These are phyloP conservation scores for Helicoverpa armigera DNA, from an alignment of 1,140 invertebrate species.

Conservation along the genomic window DNA sequence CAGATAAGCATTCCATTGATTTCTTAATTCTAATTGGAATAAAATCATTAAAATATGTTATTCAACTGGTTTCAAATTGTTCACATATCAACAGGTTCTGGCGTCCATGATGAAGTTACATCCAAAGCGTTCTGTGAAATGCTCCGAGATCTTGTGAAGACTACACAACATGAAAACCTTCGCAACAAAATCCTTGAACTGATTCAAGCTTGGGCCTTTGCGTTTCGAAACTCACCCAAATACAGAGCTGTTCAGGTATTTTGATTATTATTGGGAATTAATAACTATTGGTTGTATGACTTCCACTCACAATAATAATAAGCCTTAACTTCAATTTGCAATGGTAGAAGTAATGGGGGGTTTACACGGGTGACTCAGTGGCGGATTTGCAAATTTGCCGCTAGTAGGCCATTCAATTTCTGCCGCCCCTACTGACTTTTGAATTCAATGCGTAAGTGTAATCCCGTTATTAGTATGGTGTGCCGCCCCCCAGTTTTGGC, in stretches of 20 bases:
- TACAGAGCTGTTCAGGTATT: constrained; percentile 94
- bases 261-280: constrained; percentile 24
- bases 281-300: neutral
- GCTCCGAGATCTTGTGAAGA: constrained; percentile 94
- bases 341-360: too few relatives aligned
- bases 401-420: too few relatives aligned
- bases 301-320: neutral
- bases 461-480: too few relatives aligned
- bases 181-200: constrained; percentile 96
- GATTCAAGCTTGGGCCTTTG: constrained; percentile 98
- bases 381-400: too few relatives aligned
- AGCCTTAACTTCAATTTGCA: too few relatives aligned
- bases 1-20: too few relatives aligned
- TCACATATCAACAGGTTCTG: constrained; percentile 76
- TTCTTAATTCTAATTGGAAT: too few relatives aligned
- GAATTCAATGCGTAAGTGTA: too few relatives aligned
- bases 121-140: constrained; percentile 98
- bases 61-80: neutral
- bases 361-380: too few relatives aligned
- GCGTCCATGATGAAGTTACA: constrained; percentile 97
- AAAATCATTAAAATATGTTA: too few relatives aligned
- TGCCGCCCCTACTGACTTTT: too few relatives aligned
- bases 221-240: constrained; percentile 96
- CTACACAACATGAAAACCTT: constrained; percentile 94
- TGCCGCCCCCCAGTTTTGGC: too few relatives aligned